Base-by-base conservation (phyloP, 2,888 invertebrate species). In the Acholoe squamosa region DNA sequence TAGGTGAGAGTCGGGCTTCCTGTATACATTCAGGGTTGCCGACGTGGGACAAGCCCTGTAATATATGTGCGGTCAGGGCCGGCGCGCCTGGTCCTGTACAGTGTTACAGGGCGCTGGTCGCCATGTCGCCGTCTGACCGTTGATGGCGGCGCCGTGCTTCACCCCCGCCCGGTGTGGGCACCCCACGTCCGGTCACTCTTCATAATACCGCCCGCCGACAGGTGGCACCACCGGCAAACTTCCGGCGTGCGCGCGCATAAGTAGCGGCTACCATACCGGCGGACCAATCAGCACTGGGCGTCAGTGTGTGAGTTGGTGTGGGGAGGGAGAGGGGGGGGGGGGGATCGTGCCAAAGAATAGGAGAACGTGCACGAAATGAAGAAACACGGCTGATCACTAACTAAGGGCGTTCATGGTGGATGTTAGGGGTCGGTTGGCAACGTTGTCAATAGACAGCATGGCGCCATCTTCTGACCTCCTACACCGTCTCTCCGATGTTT, bases 221-320 rank as follows among this genome's bases (percentile, higher is more conserved):
- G 84, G 84, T 84, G 84, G 84, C 84, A 84, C 84, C 84, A 43
- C 22, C 34, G n/a, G 84, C 84, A 84, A 84, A 84, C 84, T 84
- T 84, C 84, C 84, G 43, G 84, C 84, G 84, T 84, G 84, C 84
- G 84, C 84, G 34, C 84, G 84, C 84, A 84, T 84, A 84, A 22
- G 84, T 51, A 12, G 33, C n/a, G 43, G 16, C 84, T 43, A 5
- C 43, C 51, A 51, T 84, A 19, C 43, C 43, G 28, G 84, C 51
- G 51, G n/a, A 12, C 34, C 84, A 71, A 71, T 71, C 31, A 28
- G 71, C 71, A 7, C 7, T 33, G 84, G 51, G 25, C 43, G 28
- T n/a, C 14, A 14, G 28, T 67, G 28, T 67, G 67, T 43, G 10
- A 7, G 43, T 43, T 3, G 3, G 43, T 43, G 43, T 43, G 43